A percentile compares a stretch with the other conserved stretches of the same genome.
Conservation (phyloP, 1,140 invertebrate species). For the Cotesia chilonis region DNA sequence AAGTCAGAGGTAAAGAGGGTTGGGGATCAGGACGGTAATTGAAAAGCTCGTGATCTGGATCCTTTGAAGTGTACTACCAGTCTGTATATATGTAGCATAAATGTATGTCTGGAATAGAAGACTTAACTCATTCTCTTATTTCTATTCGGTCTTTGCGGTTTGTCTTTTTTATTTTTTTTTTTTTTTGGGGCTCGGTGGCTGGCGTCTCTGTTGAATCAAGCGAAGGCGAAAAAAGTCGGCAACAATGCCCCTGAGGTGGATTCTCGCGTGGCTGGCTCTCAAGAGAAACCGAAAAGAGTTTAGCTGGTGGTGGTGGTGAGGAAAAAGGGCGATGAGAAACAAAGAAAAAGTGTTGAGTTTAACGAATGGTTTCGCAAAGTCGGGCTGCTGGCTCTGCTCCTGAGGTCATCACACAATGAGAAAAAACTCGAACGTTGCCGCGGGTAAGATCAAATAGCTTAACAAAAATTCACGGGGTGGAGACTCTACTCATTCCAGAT, state of each 20-base stretch:
- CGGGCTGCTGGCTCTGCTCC: slow-evolving; percentile 42
- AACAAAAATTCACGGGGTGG: slow-evolving; percentile 1
- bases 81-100: not conserved
- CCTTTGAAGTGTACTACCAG: slow-evolving; percentile 30
- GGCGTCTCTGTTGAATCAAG: slow-evolving; percentile 18
- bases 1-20: slow-evolving; percentile 21
- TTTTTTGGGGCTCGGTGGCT: slow-evolving; percentile 30
- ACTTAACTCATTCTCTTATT: slow-evolving; percentile 40
- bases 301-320: not conserved
- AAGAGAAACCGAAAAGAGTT: slow-evolving; percentile 13
- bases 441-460: slow-evolving; percentile 27
- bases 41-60: slow-evolving; percentile 55
- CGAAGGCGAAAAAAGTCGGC: slow-evolving; percentile 26
- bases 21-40: slow-evolving; percentile 48
- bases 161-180: slow-evolving; percentile 36
- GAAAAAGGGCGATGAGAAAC: slow-evolving; percentile 10
- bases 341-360: slow-evolving; percentile 41
- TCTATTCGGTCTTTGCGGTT: slow-evolving; percentile 40
- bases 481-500: slow-evolving; percentile 4
- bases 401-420: slow-evolving; percentile 50
- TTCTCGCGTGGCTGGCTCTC: slow-evolving; percentile 38
- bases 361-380: slow-evolving; percentile 55
- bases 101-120: not conserved
- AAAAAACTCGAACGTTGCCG: slow-evolving; percentile 43
- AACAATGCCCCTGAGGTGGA: slow-evolving; percentile 40